Evolutionary conservation across 2,797 vertebrate species (phyloP).

Genomic region (Tragelaphus oryx): DNA sequence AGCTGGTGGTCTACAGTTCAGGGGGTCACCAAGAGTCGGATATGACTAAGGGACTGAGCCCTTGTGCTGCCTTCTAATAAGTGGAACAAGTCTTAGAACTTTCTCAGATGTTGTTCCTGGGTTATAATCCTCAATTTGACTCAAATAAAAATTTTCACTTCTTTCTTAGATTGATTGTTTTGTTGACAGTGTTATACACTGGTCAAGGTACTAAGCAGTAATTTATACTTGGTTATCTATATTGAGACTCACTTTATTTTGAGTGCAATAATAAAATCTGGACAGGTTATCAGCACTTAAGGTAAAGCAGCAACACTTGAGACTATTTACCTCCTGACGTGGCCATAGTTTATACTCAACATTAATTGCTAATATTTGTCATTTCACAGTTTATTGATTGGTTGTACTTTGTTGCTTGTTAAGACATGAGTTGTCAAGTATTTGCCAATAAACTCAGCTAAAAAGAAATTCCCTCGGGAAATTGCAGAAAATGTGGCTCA

Average conservation of each 20-base stretch:
- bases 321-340: conserved; percentile 33
- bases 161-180: not conserved
- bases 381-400: conserved; percentile 63
- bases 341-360: conserved; percentile 44
- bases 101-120: not conserved
- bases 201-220: not conserved
- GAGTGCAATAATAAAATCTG: not conserved
- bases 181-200: not conserved
- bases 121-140: not conserved
- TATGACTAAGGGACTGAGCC: not conserved
- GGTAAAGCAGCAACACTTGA: not conserved
- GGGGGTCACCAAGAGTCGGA: not conserved
- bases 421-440: conserved; percentile 64
- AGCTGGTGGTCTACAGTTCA: not conserved
- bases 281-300: not conserved
- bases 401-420: conserved; percentile 66
- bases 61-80: not conserved
- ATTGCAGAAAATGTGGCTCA: not conserved
- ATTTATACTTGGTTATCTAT: conserved; percentile 44
- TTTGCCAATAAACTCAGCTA: conserved; percentile 54
- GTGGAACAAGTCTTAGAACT: not conserved
- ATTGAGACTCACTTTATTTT: not conserved
- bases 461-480: conserved; percentile 50
- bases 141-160: not conserved
- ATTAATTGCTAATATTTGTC: conserved; percentile 61